phyloP scores from a whole-genome alignment of 2,113 vertebrate species.

The Tychaedon coryphoeus region DNA sequence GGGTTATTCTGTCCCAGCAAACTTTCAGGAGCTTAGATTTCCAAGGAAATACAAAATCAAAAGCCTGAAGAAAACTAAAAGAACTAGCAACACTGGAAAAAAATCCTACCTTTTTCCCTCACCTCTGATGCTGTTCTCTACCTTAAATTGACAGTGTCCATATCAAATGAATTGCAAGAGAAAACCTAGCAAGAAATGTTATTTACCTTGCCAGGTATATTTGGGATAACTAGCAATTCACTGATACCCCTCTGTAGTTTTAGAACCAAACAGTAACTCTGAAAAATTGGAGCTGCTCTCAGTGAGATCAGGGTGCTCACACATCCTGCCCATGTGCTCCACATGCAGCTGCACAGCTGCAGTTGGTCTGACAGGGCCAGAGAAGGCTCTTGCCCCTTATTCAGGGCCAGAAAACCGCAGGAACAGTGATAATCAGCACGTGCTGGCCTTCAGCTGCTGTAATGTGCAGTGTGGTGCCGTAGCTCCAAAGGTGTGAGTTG shows the following conservation, averaged over 20 bases:
- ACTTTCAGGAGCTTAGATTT: neutral
- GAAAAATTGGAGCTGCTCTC: neutral
- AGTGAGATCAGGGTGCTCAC: neutral
- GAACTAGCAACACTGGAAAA: neutral
- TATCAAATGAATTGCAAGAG: neutral
- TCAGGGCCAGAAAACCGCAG: fast-evolving
- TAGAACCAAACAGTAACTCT: neutral
- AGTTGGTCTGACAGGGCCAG: neutral
- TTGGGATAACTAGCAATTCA: neutral
- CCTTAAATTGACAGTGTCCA: neutral
- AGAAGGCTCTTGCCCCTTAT: neutral
- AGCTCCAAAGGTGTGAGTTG: neutral
- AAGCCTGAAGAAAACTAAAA: neutral
- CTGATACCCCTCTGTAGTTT: neutral
- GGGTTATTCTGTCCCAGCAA: neutral
- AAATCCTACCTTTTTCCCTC: neutral
- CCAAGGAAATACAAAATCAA: neutral
- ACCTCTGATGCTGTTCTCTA: neutral
- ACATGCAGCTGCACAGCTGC: fast-evolving
- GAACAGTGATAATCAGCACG: fast-evolving
- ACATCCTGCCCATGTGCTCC: fast-evolving
- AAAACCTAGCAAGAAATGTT: neutral
- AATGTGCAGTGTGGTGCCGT: neutral
- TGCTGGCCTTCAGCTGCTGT: neutral
- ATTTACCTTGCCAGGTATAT: neutral